phyloP scores from a whole-genome alignment of 2,113 vertebrate genomes.

The Platichthys flesus region DNA sequence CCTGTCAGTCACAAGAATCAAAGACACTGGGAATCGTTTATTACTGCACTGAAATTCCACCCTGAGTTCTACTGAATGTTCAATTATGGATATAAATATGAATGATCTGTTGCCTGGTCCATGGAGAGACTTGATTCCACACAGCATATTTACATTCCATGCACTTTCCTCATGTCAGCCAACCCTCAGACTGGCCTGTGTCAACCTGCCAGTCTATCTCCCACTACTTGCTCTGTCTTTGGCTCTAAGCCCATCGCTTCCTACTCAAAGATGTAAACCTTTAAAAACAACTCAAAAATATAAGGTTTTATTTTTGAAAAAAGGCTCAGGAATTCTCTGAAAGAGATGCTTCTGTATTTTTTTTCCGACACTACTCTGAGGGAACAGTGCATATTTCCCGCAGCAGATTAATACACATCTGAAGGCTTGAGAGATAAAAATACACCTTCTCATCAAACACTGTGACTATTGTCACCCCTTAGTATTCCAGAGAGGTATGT shows the following conservation, averaged over 20 bases:
- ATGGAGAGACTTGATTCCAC: not conserved
- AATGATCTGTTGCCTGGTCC: not conserved
- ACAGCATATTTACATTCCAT: not conserved
- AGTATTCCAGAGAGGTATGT: no score
- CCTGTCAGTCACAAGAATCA: not conserved
- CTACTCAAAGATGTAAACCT: not conserved
- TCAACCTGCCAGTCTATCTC: not conserved
- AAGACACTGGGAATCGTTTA: not conserved
- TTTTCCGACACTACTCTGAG: no score
- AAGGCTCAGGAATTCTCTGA: not conserved
- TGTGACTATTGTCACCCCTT: not conserved
- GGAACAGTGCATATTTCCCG: not conserved
- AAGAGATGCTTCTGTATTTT: no score
- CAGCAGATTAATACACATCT: not conserved
- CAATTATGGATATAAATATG: not conserved
- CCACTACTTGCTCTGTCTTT: not conserved
- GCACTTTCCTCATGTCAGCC: not conserved
- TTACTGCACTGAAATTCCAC: no score
- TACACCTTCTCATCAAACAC: not conserved
- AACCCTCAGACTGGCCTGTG: not conserved
- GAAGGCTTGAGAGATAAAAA: not conserved
- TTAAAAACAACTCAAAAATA: not conserved
- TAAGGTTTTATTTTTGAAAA: not conserved
- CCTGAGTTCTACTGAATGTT: no score
- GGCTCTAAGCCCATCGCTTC: not conserved